phyloP scores from a whole-genome alignment of 2,888 invertebrate species.

The Synergus gifuensis region DNA sequence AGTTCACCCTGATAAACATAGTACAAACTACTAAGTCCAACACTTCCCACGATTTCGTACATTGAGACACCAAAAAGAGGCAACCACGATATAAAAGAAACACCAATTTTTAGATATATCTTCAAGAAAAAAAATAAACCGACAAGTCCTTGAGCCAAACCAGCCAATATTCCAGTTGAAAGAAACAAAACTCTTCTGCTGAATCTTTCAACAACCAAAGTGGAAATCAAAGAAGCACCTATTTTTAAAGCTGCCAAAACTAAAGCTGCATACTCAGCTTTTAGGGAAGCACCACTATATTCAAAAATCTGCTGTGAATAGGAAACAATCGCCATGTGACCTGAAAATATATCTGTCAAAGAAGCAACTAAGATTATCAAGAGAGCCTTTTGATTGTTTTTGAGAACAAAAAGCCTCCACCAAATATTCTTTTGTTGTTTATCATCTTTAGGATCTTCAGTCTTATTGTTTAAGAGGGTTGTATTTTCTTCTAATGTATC shows the following conservation, averaged over 20 bases:
- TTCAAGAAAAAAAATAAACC: slow-evolving; percentile 81
- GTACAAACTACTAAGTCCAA: slow-evolving; percentile 83
- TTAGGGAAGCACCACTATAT: slow-evolving; percentile 78
- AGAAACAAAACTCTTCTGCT: slow-evolving; percentile 82
- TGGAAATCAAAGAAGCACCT: slow-evolving; percentile 80
- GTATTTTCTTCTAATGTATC: background rate
- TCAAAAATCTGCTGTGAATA: slow-evolving; percentile 83
- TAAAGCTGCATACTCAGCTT: slow-evolving; percentile 79
- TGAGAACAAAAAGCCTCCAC: slow-evolving; percentile 77
- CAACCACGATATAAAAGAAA: slow-evolving; percentile 79
- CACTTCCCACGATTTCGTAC: slow-evolving; percentile 82
- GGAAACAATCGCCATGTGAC: slow-evolving; percentile 81
- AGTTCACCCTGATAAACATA: slow-evolving; percentile 83
- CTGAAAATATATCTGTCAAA: slow-evolving; percentile 82
- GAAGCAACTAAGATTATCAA: slow-evolving; percentile 82
- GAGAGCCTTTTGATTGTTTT: slow-evolving; percentile 81
- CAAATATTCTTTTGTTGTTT: background rate
- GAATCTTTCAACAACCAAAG: slow-evolving; percentile 81
- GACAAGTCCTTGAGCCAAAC: slow-evolving; percentile 79
- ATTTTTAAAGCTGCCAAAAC: slow-evolving; percentile 80
- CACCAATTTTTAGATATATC: slow-evolving; percentile 77
- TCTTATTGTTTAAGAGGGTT: background rate
- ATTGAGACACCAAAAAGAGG: slow-evolving; percentile 81
- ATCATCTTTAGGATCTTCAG: too few relatives aligned
- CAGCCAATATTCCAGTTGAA: slow-evolving; percentile 81